Percentiles rank a stretch among this genome's conserved stretches.
Evolutionary conservation across 2,797 vertebrate genomes (phyloP).

Genomic region (Tokudaia tokunoshimensis): DNA sequence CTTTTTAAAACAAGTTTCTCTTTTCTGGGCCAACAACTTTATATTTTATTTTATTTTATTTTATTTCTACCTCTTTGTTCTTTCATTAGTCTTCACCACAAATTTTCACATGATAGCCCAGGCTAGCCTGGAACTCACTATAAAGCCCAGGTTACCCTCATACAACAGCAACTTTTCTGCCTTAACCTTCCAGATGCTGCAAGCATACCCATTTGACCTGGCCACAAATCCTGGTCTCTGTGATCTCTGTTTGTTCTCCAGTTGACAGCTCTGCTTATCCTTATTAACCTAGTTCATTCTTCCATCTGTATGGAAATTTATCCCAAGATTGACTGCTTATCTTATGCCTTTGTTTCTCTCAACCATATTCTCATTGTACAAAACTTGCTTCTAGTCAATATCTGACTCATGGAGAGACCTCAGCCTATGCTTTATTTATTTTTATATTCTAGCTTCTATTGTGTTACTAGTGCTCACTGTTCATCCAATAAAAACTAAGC

Average conservation of each 20-base stretch:
- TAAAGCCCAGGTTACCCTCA: background rate
- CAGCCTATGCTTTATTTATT: background rate
- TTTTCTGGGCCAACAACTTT: background rate
- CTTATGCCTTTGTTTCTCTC: background rate
- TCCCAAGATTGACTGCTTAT: background rate
- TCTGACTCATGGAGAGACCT: background rate
- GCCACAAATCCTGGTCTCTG: background rate
- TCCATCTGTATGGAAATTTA: background rate
- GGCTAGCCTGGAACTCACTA: background rate
- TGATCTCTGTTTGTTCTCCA: background rate
- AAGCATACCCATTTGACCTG: background rate
- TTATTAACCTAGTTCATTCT: background rate
- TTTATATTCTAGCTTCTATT: background rate
- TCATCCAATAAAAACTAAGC: background rate
- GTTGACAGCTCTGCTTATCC: background rate
- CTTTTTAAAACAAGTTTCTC: background rate
- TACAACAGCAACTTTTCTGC: background rate
- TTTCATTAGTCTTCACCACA: background rate
- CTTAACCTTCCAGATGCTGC: background rate
- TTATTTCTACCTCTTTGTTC: background rate
- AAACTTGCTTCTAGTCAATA: background rate
- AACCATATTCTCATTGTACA: fast-evolving
- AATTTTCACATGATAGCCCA: background rate
- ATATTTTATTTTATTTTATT: background rate
- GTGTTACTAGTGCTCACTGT: background rate